Base-by-base conservation (phyloP, 2,888 invertebrate genomes). In the Muscina levida region DNA sequence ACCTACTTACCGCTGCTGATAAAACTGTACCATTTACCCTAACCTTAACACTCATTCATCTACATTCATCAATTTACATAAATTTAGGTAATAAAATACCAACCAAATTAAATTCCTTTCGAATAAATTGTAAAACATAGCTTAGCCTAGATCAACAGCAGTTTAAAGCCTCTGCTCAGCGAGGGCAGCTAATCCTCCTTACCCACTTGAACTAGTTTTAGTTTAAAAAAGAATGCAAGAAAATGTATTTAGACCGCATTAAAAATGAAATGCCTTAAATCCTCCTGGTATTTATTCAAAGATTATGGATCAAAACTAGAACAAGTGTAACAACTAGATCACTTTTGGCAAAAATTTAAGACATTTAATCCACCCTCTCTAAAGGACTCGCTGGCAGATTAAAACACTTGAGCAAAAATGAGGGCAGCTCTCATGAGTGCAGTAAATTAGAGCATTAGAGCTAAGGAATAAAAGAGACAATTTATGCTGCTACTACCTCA, bases 391-490 rank as follows among this genome's bases (percentile, higher is more conserved):
- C 19, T 17, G n/a, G 5, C 17, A 59, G 71, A 71, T 71, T 71
- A 48, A 71, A 71, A 59, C 31, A 17, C 37, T 57, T 26, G 57
- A 26, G 39, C 15, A 46, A 31, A 31, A 31, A 22, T 19, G 39
- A 62, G 62, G 22, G 22, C 62, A 62, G 31, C 62, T 19, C 13
- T 13, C 37, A 37, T 57, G n/a, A 42, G 15, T 8, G 31, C n/a
- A 48, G 46, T 22, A 71, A 71, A 70, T 70, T 70, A 70, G 70
- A 56, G 70, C 70, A 70, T 26, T 13, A 59, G 59, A n/a, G 19
- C 59, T 11, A 44, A 44, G 13, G n/a, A 2, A n/a, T n/a, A n/a
- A n/a, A n/a, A 31, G 26, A 26, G 22, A 24, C 42, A 48, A 48
- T 11, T 53, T 8, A 2, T 8, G 24, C 5, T 22, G 53, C 1